Conservation (phyloP, 2,113 vertebrate genomes). For the Hydrochoerus hydrochaeris region DNA sequence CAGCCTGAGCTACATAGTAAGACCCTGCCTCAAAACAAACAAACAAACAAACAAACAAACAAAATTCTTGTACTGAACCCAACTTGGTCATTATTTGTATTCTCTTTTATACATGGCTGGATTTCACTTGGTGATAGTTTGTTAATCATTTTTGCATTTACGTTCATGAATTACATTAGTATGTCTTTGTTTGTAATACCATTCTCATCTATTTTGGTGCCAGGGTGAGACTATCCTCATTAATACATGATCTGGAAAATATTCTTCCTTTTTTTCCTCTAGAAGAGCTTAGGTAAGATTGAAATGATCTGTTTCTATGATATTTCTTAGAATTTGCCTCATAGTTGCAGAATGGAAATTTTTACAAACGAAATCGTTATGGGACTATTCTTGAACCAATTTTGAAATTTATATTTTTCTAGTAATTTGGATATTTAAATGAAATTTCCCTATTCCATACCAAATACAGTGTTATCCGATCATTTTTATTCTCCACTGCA, state of each 20-base stretch:
- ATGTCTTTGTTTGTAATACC: conserved; percentile 39
- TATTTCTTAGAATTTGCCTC: background rate
- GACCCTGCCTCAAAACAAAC: background rate
- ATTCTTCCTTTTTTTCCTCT: background rate
- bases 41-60: no score
- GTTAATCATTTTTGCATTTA: conserved; percentile 7
- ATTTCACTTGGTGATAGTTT: conserved; percentile 51
- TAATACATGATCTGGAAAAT: conserved; percentile 38
- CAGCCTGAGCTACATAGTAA: background rate
- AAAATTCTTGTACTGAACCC: conserved; percentile 12
- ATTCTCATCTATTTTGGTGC: conserved; percentile 8
- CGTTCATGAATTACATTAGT: background rate
- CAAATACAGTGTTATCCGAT: background rate
- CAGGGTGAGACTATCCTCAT: background rate
- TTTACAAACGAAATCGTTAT: background rate
- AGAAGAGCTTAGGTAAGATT: background rate
- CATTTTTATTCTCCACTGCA: background rate
- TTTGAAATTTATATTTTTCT: conserved; percentile 30
- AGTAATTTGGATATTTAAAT: conserved; percentile 16
- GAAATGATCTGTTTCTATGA: background rate
- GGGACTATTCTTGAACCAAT: background rate
- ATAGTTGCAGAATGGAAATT: conserved; percentile 42
- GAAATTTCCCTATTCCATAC: background rate
- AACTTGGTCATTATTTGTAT: conserved; percentile 30
- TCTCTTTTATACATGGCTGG: background rate